phyloP scores from a whole-genome alignment of 2,113 vertebrate genomes.

The Elephantulus edwardii region DNA sequence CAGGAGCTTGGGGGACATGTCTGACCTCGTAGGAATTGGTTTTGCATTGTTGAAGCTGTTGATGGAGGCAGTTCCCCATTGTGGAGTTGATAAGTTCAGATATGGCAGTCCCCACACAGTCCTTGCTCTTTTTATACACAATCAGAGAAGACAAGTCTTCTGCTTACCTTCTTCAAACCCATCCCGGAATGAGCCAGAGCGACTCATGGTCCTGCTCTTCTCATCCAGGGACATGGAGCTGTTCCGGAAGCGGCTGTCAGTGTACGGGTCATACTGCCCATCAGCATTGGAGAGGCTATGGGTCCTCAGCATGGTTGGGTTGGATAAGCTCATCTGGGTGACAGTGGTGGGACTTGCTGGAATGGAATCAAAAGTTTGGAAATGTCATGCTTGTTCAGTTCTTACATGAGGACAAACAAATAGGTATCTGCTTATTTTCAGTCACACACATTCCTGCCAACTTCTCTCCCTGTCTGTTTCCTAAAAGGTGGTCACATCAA shows the following conservation, averaged over 20 bases:
- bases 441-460: not conserved
- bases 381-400: not conserved
- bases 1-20: no score
- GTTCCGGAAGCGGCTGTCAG: slow-evolving; percentile 93
- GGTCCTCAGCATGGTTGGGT: slow-evolving; percentile 89
- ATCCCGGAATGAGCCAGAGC: slow-evolving; percentile 97
- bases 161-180: slow-evolving; percentile 97
- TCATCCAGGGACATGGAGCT: slow-evolving; percentile 98
- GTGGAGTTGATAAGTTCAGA: no score
- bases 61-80: no score
- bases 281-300: slow-evolving; percentile 96
- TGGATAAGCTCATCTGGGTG: slow-evolving; percentile 92
- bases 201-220: slow-evolving; percentile 96
- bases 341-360: slow-evolving; percentile 93
- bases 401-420: not conserved
- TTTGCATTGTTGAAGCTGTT: no score
- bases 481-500: slow-evolving; percentile 52
- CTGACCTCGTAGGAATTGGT: no score
- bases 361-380: not conserved
- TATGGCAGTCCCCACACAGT: no score
- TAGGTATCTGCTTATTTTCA: not conserved
- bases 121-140: no score
- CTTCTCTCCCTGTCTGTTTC: slow-evolving; percentile 38
- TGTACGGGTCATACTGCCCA: slow-evolving; percentile 87
- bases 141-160: fast-evolving